These are phyloP conservation scores for Bhutanitis thaidina DNA, from an alignment of 2,888 invertebrate genomes.

Conservation along the genomic window DNA sequence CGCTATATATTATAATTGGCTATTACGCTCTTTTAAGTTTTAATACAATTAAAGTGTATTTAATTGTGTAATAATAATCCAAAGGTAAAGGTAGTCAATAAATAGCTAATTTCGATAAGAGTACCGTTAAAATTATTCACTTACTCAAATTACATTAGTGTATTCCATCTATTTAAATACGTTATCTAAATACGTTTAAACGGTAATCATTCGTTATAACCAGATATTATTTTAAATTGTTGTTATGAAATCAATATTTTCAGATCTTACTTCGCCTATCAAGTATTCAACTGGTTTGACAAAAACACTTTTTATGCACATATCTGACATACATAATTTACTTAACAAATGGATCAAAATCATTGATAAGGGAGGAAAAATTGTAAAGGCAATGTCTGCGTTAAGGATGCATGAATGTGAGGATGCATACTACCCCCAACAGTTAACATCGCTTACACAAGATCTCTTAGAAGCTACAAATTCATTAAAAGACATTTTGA, in stretches of 20 bases:
- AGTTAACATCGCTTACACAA: conserved; percentile 47
- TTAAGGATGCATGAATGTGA: conserved; percentile 56
- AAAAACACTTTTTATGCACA: conserved; percentile 60
- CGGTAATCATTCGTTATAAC: too few species aligned
- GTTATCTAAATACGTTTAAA: too few species aligned
- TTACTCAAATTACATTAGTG: too few species aligned
- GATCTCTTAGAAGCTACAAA: conserved; percentile 45
- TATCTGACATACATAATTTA: conserved; percentile 50
- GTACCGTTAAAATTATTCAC: too few species aligned
- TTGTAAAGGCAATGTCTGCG: conserved; percentile 48
- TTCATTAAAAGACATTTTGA: conserved; percentile 30
- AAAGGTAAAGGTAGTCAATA: too few species aligned
- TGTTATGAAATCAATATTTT: too few species aligned
- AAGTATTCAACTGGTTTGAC: conserved; percentile 56
- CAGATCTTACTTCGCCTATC: conserved; percentile 54
- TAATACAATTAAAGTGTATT: too few species aligned
- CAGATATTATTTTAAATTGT: too few species aligned
- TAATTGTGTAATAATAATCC: not conserved
- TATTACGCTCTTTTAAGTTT: too few species aligned
- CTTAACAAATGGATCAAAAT: conserved; percentile 53
- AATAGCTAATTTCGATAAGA: too few species aligned
- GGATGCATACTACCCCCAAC: conserved; percentile 56
- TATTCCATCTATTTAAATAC: too few species aligned
- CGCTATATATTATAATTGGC: too few species aligned
- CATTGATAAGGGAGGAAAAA: conserved; percentile 51